Evolutionary conservation across 37 sponge, comb jelly and placozoan species (phyloP).

Genomic region (Hormiphora californensis): DNA sequence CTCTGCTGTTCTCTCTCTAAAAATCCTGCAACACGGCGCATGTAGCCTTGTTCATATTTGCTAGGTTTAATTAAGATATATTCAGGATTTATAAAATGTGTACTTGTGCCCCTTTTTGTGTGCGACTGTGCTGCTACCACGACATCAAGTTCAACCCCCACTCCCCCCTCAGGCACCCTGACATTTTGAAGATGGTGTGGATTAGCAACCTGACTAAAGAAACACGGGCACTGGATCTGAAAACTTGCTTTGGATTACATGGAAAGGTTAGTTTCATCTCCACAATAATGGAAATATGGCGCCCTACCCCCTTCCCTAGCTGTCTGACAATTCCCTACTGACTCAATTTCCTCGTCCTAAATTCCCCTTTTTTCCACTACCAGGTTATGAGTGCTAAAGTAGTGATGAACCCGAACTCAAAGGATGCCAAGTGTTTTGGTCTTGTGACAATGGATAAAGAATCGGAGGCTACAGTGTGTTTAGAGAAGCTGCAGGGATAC

Average conservation of each 20-base stretch:
- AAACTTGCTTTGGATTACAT: conserved; percentile 38
- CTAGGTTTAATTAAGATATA: too few species aligned
- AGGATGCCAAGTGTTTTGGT: conserved; percentile 51
- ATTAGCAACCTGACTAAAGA: conserved; percentile 31
- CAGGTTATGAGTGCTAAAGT: conserved; percentile 54
- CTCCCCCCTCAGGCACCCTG: conserved; percentile 6
- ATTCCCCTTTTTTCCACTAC: neutral
- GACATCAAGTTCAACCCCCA: too few species aligned
- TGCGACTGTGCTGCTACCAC: too few species aligned
- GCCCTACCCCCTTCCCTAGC: too few species aligned
- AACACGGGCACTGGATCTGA: conserved; percentile 47
- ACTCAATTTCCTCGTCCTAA: neutral
- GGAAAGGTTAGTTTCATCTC: conserved; percentile 37
- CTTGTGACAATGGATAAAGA: conserved; percentile 44
- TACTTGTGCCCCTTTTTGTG: too few species aligned
- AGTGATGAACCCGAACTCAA: conserved; percentile 42
- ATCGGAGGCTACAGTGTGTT: neutral
- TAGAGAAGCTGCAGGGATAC: conserved; percentile 39
- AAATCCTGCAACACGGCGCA: too few species aligned
- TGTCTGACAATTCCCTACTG: too few species aligned
- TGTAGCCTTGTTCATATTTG: too few species aligned
- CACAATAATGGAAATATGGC: too few species aligned
- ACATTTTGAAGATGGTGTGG: conserved; percentile 53
- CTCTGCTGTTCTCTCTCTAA: too few species aligned
- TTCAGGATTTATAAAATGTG: too few species aligned